Evolutionary conservation across 2,797 vertebrate genomes (phyloP).

Genomic region (Pagetopsis macropterus): DNA sequence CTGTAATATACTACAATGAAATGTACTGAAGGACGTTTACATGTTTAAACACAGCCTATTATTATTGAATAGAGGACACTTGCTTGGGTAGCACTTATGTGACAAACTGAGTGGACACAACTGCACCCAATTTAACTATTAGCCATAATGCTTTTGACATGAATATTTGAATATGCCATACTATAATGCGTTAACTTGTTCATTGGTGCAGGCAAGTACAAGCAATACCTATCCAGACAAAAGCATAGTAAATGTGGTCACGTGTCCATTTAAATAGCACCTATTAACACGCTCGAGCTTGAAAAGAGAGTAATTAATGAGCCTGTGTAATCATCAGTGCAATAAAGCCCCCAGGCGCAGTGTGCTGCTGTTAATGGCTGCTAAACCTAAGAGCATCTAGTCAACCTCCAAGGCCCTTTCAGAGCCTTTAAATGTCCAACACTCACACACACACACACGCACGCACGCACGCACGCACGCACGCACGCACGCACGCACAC

Average conservation of each 20-base stretch:
- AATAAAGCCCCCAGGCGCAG: constrained; percentile 27
- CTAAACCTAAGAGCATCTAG: constrained; percentile 47
- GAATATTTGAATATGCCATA: neutral
- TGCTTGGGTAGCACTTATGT: neutral
- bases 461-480: constrained; percentile 21
- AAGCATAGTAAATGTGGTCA: constrained; percentile 1
- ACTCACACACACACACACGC: constrained; percentile 13
- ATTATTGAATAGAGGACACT: too few relatives aligned
- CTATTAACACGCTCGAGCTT: constrained; percentile 31
- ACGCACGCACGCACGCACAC: constrained; percentile 18
- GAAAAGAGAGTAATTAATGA: constrained; percentile 46
- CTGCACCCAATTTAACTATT: neutral
- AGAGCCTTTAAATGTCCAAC: constrained; percentile 42
- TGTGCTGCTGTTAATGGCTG: constrained; percentile 45
- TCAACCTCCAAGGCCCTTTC: constrained; percentile 45
- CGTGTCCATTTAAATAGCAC: constrained; percentile 35
- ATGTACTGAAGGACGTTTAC: too few relatives aligned
- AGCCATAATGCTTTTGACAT: neutral
- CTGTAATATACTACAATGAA: too few relatives aligned
- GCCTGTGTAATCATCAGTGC: constrained; percentile 43
- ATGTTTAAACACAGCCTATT: too few relatives aligned
- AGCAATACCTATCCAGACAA: neutral
- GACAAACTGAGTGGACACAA: neutral
- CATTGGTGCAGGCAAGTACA: neutral
- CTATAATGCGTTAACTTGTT: constrained; percentile 1